phyloP scores from a whole-genome alignment of 2,113 vertebrate genomes.

The Mungos mungo region DNA sequence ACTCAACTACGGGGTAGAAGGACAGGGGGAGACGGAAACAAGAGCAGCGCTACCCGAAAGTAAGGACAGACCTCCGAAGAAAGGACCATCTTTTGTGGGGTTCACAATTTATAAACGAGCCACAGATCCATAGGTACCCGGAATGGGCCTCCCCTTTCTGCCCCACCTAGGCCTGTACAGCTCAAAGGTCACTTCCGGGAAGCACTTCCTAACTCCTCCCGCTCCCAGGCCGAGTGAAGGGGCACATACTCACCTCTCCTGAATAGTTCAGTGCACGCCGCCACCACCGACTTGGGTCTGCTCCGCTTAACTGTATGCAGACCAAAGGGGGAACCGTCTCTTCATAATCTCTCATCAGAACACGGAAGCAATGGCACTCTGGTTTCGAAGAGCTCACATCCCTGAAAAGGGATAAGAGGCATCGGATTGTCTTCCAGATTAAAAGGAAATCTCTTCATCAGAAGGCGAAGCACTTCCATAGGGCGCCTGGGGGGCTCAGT shows the following conservation, averaged over 20 bases:
- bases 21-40: neutral
- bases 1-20: neutral
- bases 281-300: neutral
- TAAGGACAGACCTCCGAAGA: neutral
- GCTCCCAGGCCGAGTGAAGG: neutral
- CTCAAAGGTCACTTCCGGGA: neutral
- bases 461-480: neutral
- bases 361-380: neutral
- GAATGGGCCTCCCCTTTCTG: neutral
- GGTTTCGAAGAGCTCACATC: neutral
- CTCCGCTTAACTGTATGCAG: neutral
- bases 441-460: neutral
- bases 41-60: neutral
- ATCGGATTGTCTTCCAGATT: constrained; percentile 1
- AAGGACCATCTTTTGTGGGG: neutral
- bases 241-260: constrained; percentile 11
- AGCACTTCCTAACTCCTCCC: neutral
- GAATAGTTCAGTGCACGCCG: neutral
- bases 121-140: neutral
- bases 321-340: neutral
- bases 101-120: neutral
- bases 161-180: neutral
- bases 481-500: too few relatives aligned
- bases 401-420: constrained; percentile 12
- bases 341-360: neutral